These are phyloP conservation scores for Dryomyza anilis DNA, from an alignment of 2,888 invertebrate genomes.

Conservation along the genomic window DNA sequence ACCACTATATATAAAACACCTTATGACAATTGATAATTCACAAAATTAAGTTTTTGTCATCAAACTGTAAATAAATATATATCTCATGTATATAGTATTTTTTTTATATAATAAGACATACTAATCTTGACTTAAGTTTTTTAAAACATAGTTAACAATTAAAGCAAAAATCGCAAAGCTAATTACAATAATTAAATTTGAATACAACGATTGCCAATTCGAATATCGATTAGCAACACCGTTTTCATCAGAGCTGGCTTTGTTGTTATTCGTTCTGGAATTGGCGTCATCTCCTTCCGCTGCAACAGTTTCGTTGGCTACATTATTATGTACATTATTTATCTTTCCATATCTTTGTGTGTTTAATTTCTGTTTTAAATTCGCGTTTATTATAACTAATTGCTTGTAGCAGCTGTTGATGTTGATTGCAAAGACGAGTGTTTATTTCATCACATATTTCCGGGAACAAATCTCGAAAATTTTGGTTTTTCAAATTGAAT, in stretches of 20 bases:
- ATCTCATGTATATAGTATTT: no score
- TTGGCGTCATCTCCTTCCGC: conserved; percentile 42
- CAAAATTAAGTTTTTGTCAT: no score
- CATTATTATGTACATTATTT: conserved; percentile 28
- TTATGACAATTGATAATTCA: no score
- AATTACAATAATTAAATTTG: conserved; percentile 85
- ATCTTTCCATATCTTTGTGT: conserved; percentile 20
- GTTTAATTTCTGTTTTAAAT: conserved; percentile 35
- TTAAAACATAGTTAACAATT: conserved; percentile 89
- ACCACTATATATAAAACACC: no score
- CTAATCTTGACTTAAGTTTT: conserved; percentile 69
- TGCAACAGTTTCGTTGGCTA: conserved; percentile 37
- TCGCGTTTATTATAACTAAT: conserved; percentile 47
- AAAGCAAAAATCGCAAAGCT: conserved; percentile 92
- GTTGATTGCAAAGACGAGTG: conserved; percentile 59
- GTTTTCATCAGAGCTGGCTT: conserved; percentile 29
- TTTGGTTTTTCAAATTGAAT: conserved; percentile 88
- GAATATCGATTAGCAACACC: no score
- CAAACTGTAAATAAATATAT: no score
- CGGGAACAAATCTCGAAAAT: conserved; percentile 94
- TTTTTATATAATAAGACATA: no score
- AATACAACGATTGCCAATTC: conserved; percentile 77
- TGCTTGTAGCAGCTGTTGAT: conserved; percentile 62
- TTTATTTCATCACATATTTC: conserved; percentile 83
- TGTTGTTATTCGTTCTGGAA: conserved; percentile 30